A percentile compares a stretch with the other conserved stretches of the same genome.
Evolutionary conservation across 2,797 vertebrate species (phyloP).

Genomic region (Sebastes glaucus): DNA sequence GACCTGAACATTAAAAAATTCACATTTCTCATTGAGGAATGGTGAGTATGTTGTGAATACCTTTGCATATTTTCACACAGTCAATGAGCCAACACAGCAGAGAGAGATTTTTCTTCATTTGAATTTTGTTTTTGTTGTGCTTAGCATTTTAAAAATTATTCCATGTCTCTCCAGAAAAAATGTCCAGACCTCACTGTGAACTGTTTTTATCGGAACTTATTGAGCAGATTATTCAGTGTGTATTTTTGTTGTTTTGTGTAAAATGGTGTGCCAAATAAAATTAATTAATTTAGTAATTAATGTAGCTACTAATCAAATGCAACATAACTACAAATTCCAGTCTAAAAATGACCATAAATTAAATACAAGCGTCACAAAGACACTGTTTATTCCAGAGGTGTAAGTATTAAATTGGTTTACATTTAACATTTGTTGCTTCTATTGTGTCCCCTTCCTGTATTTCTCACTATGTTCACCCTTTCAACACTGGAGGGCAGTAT

Average conservation of each 20-base stretch:
- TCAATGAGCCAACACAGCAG: neutral
- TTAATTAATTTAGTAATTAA: neutral
- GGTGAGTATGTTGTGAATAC: neutral
- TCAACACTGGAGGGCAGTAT: slow-evolving; percentile 76
- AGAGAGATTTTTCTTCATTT: neutral
- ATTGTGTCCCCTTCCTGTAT: neutral
- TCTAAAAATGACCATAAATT: neutral
- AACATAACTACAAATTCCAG: neutral
- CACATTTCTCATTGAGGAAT: neutral
- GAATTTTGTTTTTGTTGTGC: neutral
- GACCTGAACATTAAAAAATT: neutral
- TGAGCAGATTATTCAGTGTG: neutral
- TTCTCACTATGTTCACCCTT: neutral
- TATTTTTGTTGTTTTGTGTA: neutral
- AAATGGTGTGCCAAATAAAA: neutral
- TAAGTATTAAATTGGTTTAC: neutral
- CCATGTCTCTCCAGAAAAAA: neutral
- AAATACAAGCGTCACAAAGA: neutral
- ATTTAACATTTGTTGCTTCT: neutral
- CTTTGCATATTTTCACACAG: neutral
- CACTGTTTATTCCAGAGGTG: neutral
- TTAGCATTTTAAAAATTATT: neutral
- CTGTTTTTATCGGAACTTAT: neutral
- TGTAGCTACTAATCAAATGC: neutral
- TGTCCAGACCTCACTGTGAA: neutral